Base-by-base conservation (phyloP, 2,797 vertebrate genomes). In the Sebastes kiyomatsui region DNA sequence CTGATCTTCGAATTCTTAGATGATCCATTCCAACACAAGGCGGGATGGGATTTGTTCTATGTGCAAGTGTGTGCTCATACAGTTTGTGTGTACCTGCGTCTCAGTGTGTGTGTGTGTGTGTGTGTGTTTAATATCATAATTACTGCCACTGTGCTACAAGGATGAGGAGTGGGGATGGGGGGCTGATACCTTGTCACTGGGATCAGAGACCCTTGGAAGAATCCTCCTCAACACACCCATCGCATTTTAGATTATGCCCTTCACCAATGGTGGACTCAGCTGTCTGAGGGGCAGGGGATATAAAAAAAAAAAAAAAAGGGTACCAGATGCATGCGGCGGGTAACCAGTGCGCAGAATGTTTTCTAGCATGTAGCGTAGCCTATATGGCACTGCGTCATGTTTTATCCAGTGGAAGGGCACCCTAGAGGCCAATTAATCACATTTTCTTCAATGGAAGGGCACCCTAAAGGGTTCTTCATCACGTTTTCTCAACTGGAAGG, bases 1-100 rank as follows among this genome's bases (percentile, higher is more conserved):
- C 81, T 72, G 83, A 90, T 80, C 78, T 78, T 70, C 1, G 1
- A 35, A 58, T 81, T 67, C 75, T 83, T 73, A 79, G 71, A 88
- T 83, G 71, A 85, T 90, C 84, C 84, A 56, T 84, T 32, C 33
- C 3, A 16, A 64, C 62, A 70, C 59, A 69, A 65, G 70, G 55
- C 84, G 20, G 62, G 84, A 58, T 27, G 28, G 73, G 69, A 82
- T 87, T 87, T 69, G 67, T 25, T 79, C 56, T 68, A 60, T 75
- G 71, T 32, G 28, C 33, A 35, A 61, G 67, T 33, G 61, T 67
- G 20, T 55, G 55, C 25, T 65, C 60, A 55, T 55, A 33, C 30
- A 33, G 72, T 71, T 12, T 66, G 46, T 67, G 46, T 60, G 35
- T 59, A n/a, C 49, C 49, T 71, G 7, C 62, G 60, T 56, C 18